Conservation (phyloP, 1,140 invertebrate species). For the Mactra quadrangularis region DNA sequence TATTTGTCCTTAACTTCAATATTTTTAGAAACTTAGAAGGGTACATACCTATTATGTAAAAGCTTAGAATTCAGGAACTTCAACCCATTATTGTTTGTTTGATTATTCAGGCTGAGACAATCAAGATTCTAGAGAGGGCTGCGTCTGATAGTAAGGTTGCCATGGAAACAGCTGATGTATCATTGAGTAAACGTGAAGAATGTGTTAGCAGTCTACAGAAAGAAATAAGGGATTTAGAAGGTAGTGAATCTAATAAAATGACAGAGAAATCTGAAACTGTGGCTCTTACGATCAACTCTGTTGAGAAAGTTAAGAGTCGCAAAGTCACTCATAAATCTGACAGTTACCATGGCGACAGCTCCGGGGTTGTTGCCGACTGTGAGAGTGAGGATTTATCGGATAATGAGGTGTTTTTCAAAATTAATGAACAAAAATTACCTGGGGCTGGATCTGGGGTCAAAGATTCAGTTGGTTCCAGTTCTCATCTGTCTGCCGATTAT, state of each 20-base stretch:
- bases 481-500: slow-evolving; percentile 18
- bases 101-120: slow-evolving; percentile 62
- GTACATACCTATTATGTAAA: too few species aligned
- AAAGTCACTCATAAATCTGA: slow-evolving; percentile 3
- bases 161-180: slow-evolving; percentile 65
- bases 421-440: not conserved
- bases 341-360: slow-evolving; percentile 34
- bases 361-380: slow-evolving; percentile 47
- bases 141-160: slow-evolving; percentile 69
- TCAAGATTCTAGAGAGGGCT: slow-evolving; percentile 64
- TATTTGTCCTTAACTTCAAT: too few species aligned
- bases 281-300: not conserved
- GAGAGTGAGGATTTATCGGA: slow-evolving; percentile 57
- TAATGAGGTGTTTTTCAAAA: slow-evolving; percentile 38
- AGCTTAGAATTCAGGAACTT: too few species aligned
- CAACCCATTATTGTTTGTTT: too few species aligned
- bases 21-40: too few species aligned
- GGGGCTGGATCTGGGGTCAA: too few species aligned
- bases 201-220: slow-evolving; percentile 46
- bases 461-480: not conserved
- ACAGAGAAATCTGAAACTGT: slow-evolving; percentile 34
- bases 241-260: slow-evolving; percentile 37
- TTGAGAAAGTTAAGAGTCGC: not conserved
- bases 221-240: slow-evolving; percentile 50
- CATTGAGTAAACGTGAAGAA: slow-evolving; percentile 61